phyloP scores from a whole-genome alignment of 1,140 invertebrate genomes.

The Hylaeus anthracinus region DNA sequence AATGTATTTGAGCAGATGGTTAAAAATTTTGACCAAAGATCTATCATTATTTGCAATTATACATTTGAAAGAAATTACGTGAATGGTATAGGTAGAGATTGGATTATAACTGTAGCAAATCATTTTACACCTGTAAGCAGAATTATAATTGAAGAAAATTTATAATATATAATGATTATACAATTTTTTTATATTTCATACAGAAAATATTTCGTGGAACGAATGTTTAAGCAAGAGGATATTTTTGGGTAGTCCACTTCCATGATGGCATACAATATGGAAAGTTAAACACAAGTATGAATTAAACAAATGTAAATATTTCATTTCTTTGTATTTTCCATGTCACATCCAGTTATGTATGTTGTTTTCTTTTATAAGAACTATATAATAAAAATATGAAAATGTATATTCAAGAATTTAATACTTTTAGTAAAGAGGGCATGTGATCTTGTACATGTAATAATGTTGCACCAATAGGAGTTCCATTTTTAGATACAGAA shows the following conservation, averaged over 20 bases:
- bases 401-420: slow-evolving; percentile 44
- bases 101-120: slow-evolving; percentile 80
- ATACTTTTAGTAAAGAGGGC: slow-evolving; percentile 58
- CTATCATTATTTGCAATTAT: slow-evolving; percentile 72
- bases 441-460: slow-evolving; percentile 65
- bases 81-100: slow-evolving; percentile 74
- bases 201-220: too few relatives aligned
- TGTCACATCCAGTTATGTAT: slow-evolving; percentile 20
- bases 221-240: background rate
- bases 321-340: slow-evolving; percentile 21
- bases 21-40: slow-evolving; percentile 14
- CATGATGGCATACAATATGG: background rate
- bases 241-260: slow-evolving; percentile 4
- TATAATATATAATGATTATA: background rate
- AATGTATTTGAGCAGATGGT: too few relatives aligned
- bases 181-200: background rate
- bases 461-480: slow-evolving; percentile 54
- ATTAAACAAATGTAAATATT: slow-evolving; percentile 19
- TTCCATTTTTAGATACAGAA: slow-evolving; percentile 63
- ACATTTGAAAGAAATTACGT: slow-evolving; percentile 81
- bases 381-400: slow-evolving; percentile 22
- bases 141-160: background rate
- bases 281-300: background rate
- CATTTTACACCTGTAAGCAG: slow-evolving; percentile 55
- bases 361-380: slow-evolving; percentile 6